These are phyloP conservation scores for Cirrhinus mrigala DNA, from an alignment of 2,797 vertebrate species.

Conservation along the genomic window DNA sequence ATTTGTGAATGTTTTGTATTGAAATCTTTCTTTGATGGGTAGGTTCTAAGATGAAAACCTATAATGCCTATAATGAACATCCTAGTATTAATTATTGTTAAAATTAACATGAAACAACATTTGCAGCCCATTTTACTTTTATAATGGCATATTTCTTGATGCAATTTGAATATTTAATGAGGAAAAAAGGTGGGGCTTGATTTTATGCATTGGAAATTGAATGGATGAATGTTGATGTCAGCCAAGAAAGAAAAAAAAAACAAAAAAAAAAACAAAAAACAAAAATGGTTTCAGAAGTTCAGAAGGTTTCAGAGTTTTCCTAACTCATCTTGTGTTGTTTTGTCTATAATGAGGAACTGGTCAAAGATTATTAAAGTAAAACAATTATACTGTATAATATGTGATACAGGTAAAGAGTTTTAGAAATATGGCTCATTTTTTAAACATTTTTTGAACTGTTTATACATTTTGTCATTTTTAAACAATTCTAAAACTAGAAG, in stretches of 20 bases:
- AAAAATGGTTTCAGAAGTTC: background rate
- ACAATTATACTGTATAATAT: background rate
- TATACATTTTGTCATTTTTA: background rate
- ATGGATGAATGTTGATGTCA: background rate
- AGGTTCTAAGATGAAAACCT: background rate
- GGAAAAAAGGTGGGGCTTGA: background rate
- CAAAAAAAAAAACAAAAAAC: too few species aligned
- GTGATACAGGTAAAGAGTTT: background rate
- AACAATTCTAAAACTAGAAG: background rate
- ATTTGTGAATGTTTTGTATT: background rate
- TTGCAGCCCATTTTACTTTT: background rate
- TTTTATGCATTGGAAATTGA: background rate
- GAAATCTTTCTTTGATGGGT: constrained; percentile 9
- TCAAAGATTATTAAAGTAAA: background rate
- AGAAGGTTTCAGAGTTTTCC: too few species aligned
- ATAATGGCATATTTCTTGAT: background rate
- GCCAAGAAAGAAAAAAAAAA: background rate
- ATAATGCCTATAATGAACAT: background rate
- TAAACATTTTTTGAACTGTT: background rate
- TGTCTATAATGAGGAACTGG: background rate
- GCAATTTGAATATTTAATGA: background rate
- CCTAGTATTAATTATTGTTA: background rate
- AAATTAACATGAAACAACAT: background rate
- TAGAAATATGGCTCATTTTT: background rate
- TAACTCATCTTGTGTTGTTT: background rate